Conservation (phyloP, 2,888 invertebrate species). For the Chloroclysta siterata region DNA sequence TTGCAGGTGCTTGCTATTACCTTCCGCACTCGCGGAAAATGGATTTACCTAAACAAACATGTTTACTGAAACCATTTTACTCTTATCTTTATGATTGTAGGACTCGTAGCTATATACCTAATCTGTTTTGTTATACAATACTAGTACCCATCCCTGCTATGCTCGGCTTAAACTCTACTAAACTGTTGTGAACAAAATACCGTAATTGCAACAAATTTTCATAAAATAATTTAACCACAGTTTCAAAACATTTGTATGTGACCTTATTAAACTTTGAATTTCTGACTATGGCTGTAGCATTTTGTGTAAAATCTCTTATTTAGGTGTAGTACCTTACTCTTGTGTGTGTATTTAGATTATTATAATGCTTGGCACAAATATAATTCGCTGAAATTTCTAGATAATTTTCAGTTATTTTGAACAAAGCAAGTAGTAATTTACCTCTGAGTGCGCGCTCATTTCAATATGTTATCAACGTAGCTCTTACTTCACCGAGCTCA, state of each 20-base stretch:
- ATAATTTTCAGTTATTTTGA: slow-evolving; percentile 13
- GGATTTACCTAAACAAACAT: slow-evolving; percentile 7
- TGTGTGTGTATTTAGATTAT: not conserved
- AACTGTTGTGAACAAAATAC: no score
- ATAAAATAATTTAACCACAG: no score
- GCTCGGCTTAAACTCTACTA: no score
- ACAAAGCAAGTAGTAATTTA: slow-evolving; percentile 26
- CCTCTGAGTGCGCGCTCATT: slow-evolving; percentile 37
- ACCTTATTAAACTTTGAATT: no score
- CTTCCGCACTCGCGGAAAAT: not conserved
- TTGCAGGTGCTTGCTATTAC: not conserved
- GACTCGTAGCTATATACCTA: not conserved
- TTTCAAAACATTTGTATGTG: no score
- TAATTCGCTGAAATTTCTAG: not conserved
- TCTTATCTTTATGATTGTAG: slow-evolving; percentile 6
- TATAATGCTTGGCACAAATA: not conserved
- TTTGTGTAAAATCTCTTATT: no score
- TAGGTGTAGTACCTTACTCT: no score
- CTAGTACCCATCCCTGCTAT: not conserved
- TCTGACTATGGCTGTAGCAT: no score
- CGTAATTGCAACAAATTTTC: no score
- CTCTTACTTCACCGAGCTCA: slow-evolving; percentile 41
- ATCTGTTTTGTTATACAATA: slow-evolving; percentile 1
- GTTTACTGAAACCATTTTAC: slow-evolving; percentile 14
- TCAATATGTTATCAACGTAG: slow-evolving; percentile 51